phyloP scores from a whole-genome alignment of 2,113 vertebrate species.

The Paramisgurnus dabryanus region DNA sequence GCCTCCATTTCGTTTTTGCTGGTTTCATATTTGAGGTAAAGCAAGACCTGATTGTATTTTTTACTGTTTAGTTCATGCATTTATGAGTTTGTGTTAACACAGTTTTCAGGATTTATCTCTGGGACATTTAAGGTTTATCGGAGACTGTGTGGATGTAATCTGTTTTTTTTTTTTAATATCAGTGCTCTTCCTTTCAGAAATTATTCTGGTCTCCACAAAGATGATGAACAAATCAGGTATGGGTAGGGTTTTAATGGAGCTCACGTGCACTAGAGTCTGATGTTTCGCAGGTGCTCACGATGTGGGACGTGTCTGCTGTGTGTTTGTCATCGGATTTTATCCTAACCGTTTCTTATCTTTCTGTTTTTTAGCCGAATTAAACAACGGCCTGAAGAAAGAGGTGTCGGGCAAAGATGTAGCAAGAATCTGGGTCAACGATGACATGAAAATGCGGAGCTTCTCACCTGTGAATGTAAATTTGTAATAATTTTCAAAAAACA shows the following conservation, averaged over 20 bases:
- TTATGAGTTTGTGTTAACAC: not conserved
- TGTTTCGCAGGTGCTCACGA: constrained; percentile 37
- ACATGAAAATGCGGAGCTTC: constrained; percentile 89
- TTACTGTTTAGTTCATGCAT: not conserved
- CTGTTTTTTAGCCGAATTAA: constrained; percentile 82
- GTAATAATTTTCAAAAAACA: not conserved
- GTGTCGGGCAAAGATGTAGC: constrained; percentile 87
- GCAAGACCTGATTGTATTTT: not conserved
- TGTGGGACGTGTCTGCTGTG: constrained; percentile 2
- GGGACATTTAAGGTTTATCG: not conserved
- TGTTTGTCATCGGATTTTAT: not conserved
- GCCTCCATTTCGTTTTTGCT: too few relatives aligned
- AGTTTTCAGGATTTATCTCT: not conserved
- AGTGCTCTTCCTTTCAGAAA: constrained; percentile 66
- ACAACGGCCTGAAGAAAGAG: constrained; percentile 96
- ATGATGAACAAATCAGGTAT: constrained; percentile 68
- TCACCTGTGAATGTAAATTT: constrained; percentile 83
- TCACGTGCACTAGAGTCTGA: not conserved
- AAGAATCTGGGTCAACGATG: constrained; percentile 91
- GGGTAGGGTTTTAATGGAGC: constrained; percentile 23
- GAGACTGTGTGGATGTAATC: not conserved
- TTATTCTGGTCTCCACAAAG: constrained; percentile 72
- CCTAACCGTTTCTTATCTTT: constrained; percentile 20
- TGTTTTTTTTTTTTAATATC: constrained; percentile 11
- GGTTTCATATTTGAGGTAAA: not conserved